Evolutionary conservation across 2,797 vertebrate genomes (phyloP), one percentile per base, ranked within the genome.

Genomic region (Kryptopterus vitreolus): DNA sequence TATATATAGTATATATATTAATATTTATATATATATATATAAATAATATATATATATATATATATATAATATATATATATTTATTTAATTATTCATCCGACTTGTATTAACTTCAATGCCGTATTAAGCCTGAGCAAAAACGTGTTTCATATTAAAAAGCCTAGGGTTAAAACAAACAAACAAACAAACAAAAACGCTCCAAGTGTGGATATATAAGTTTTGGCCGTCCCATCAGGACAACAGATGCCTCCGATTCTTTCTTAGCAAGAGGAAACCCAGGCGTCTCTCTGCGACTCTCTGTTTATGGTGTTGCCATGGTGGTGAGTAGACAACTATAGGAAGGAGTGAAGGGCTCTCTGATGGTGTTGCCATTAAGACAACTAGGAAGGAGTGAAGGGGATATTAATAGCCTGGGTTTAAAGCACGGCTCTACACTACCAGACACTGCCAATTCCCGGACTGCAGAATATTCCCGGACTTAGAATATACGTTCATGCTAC

Each of bases 301-400:
- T 86, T 86, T 86, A 84, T 73, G 62, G 29, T 35, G 85, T 86
- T 81, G 57, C 75, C 74, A 85, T 84, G 78, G 79, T 15, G 63
- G 61, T 75, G 59, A 48, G 53, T 38, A 74, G 79, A 80, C 78
- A 85, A 85, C 78, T 76, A 33, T 76, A 79, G 69, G 80, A 81
- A 66, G 79, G 31, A 33, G 59, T 77, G 62, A 58, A n/a, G n/a
- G 46, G 52, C 65, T 78, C 65, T 76, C 65, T 86, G 79, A 84
- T 73, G 62, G 29, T 35, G 85, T 86, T 81, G 57, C 75, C 74
- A 85, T 84, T 75, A 77, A 74, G 79, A 80, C 78, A 85, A 85
- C 78, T 76, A 33, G 69, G 80, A 81, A 66, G 79, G 31, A 33
- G 59, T 77, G 62, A 58, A n/a, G n/a, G n/a, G 68, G 58, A 76